phyloP scores from a whole-genome alignment of 2,113 vertebrate genomes.

The Microcebus ravelobensis region DNA sequence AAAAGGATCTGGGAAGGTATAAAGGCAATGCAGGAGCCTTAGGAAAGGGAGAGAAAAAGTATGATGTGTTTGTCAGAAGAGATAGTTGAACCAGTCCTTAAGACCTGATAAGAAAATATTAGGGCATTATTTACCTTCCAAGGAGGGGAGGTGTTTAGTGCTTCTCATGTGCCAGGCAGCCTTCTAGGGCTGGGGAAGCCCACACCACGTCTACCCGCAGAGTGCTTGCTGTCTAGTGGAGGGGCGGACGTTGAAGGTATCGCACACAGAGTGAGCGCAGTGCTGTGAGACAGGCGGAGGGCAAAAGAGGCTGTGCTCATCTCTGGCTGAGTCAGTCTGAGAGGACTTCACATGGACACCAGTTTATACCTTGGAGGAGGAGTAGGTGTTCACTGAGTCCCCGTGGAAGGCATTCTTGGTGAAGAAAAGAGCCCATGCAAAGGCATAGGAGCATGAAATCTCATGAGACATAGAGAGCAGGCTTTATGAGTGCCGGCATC shows the following conservation, averaged over 20 bases:
- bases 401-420: neutral
- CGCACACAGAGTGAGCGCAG: neutral
- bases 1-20: neutral
- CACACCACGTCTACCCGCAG: neutral
- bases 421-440: neutral
- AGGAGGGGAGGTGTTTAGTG: neutral
- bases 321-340: neutral
- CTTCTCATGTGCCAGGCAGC: neutral
- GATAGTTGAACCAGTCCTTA: conserved; percentile 13
- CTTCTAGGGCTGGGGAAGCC: neutral
- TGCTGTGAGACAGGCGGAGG: neutral
- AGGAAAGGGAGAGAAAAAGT: neutral
- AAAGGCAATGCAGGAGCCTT: neutral
- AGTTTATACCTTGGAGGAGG: neutral
- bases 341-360: neutral
- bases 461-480: neutral
- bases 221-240: neutral
- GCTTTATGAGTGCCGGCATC: neutral
- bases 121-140: conserved; percentile 53
- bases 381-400: neutral
- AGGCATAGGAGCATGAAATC: neutral
- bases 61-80: conserved; percentile 36
- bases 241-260: neutral
- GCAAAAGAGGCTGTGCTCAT: neutral
- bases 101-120: conserved; percentile 9